Evolutionary conservation across 1,140 invertebrate species (phyloP), one percentile per base, ranked within the genome.

Genomic region (Stratiolaelaps scimitus): DNA sequence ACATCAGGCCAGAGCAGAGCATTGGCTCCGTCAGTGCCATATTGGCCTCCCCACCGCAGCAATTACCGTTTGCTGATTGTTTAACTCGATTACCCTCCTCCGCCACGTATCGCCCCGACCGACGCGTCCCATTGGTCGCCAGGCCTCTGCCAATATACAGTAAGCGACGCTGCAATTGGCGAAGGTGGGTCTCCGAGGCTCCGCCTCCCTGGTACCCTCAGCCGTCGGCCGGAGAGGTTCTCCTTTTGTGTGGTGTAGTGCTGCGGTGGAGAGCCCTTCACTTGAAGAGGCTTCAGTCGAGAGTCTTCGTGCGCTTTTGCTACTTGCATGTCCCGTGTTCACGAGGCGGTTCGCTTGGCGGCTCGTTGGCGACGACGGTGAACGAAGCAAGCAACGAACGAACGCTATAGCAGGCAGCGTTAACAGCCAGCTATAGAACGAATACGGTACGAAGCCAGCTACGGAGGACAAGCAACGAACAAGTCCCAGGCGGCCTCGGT

Each of bases 231-330:
- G 53, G 53, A 60, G 53, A 60, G 53, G 26, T 60, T 15, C 53
- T 29, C 34, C 53, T 26, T 48, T 60, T 34, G 53, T 60, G 17
- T 13, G 26, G 26, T 60, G 26, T 26, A 29, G 53, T 60, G 53
- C 47, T 19, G 19, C 34, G 53, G 26, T 29, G 53, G 34, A 60
- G 53, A 60, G 53, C 53, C 34, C 53, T 60, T 60, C 53, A 60
- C 53, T 60, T 60, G 26, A 60, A 60, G 53, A 60, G 53, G 26
- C 53, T 60, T 60, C 53, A 60, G 53, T 34, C 34, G 53, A 60
- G 53, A 60, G 53, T 60, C 53, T 60, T 60, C 53, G 53, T 60
- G 53, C 53, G 53, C 17, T 60, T 60, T 60, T 60, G 53, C 53
- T 60, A 60, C 53, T 60, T 60, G 53, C 53, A 40, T 40, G 34